Base-by-base conservation (phyloP, 2,888 invertebrate genomes). In the Anoncus sp. region DNA sequence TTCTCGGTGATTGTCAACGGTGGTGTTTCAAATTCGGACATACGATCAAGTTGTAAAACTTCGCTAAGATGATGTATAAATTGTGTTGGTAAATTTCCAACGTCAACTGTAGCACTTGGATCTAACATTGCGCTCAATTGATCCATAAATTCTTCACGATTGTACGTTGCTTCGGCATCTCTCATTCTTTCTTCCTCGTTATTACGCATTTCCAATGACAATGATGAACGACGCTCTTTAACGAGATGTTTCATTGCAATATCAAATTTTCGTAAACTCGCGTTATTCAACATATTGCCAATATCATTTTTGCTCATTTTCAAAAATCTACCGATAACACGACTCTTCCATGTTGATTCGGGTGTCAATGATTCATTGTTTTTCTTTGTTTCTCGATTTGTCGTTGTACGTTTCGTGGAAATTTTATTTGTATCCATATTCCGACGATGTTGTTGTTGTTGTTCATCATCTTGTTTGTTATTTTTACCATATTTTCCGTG, bases 61-160 rank as follows among this genome's bases (percentile, higher is more conserved):
- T 93, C 93, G 77, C 92, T 93, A 0, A 94, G 88, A 86, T 94
- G 94, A 63, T 93, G 93, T 87, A 94, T 92, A 5, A 94, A 93
- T 72, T 93, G 91, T 2, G 93, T 93, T 27, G 94, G 94, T 65
- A 94, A 91, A 84, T 94, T 93, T 79, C 93, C 92, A 10, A 94
- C 89, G 47, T 93, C 91, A 0, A 94, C 90, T 14, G 92, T 92
- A 47, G 94, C 94, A 81, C 93, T 93, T 0, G 94, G 93, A 84
- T 94, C 94, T 24, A 94, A 85, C 83, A 94, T 92, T 57, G 93
- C 93, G 76, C 93, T 93, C 12, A 91, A 78, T 43, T 91, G 90
- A 38, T 84, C 87, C 86, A 91, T 88, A 43, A 91, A 90, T 67
- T 91, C 90, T 51, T 89, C 90, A 16, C 86, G 84, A 38, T 90